These are phyloP conservation scores for Melieria omissa DNA, from an alignment of 2,888 invertebrate species.

Conservation along the genomic window DNA sequence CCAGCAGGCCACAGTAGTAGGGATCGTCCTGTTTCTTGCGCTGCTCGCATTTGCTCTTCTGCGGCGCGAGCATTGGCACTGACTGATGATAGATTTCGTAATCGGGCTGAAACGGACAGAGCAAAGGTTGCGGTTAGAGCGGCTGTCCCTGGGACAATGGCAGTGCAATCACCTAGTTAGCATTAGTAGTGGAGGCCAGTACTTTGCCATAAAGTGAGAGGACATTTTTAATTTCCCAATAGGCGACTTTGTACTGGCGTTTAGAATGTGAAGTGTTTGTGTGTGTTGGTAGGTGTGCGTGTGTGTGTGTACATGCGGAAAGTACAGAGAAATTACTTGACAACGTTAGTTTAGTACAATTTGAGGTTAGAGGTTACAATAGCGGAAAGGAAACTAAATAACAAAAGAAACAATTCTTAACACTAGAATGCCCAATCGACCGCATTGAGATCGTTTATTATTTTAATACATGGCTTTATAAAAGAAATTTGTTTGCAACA, in stretches of 20 bases:
- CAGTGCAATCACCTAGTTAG: neutral
- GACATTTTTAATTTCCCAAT: conserved; percentile 26
- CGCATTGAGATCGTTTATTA: too few relatives aligned
- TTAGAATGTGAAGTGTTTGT: neutral
- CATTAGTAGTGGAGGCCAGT: conserved; percentile 9
- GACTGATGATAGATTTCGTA: conserved; percentile 59
- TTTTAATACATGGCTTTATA: too few relatives aligned
- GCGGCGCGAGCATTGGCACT: conserved; percentile 52
- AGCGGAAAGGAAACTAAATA: too few relatives aligned
- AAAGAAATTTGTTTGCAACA: too few relatives aligned
- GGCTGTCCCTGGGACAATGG: too few relatives aligned
- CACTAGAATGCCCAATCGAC: too few relatives aligned
- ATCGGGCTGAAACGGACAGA: conserved; percentile 55
- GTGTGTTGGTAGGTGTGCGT: neutral
- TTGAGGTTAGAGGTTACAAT: too few relatives aligned
- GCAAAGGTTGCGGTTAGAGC: neutral
- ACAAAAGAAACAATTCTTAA: too few relatives aligned
- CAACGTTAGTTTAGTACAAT: neutral
- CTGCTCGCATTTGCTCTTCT: conserved; percentile 53
- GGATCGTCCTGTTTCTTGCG: conserved; percentile 73
- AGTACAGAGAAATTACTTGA: too few relatives aligned
- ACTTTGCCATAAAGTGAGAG: conserved; percentile 13
- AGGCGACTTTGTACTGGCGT: conserved; percentile 18
- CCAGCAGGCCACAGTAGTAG: conserved; percentile 77
- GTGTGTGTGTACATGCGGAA: neutral